Evolutionary conservation across 2,113 vertebrate genomes (phyloP).

Genomic region (Dromaius novaehollandiae): DNA sequence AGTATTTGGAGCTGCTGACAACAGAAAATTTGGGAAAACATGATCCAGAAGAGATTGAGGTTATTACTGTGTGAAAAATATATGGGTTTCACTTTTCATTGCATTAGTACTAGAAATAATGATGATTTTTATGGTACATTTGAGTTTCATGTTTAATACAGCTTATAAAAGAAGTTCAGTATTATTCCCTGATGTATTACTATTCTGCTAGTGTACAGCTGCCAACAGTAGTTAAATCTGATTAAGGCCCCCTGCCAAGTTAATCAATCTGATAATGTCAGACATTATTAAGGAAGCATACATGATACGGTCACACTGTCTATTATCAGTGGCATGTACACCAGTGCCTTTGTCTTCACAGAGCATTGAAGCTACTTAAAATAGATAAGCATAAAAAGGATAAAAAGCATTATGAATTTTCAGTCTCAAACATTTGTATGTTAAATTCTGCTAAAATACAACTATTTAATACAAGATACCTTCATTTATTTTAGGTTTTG

Average conservation of each 20-base stretch:
- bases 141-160: conserved; percentile 56
- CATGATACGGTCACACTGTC: conserved; percentile 65
- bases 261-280: conserved; percentile 81
- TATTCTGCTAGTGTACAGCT: conserved; percentile 71
- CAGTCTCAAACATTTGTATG: conserved; percentile 35
- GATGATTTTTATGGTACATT: conserved; percentile 23
- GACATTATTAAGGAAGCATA: conserved; percentile 76
- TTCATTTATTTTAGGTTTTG: background rate
- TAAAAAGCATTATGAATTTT: conserved; percentile 40
- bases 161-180: conserved; percentile 66
- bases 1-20: background rate
- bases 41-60: background rate
- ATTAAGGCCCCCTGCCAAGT: conserved; percentile 72
- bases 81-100: background rate
- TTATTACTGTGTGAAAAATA: background rate
- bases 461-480: background rate
- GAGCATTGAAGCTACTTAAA: conserved; percentile 52
- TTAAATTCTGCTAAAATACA: conserved; percentile 46
- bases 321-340: conserved; percentile 62
- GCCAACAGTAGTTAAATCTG: conserved; percentile 77
- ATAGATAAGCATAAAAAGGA: conserved; percentile 47
- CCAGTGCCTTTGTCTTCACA: conserved; percentile 68
- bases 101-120: conserved; percentile 33
- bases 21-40: conserved; percentile 10
- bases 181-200: conserved; percentile 65